Conservation (phyloP, 2,888 invertebrate genomes). For the Bellardia pandia region DNA sequence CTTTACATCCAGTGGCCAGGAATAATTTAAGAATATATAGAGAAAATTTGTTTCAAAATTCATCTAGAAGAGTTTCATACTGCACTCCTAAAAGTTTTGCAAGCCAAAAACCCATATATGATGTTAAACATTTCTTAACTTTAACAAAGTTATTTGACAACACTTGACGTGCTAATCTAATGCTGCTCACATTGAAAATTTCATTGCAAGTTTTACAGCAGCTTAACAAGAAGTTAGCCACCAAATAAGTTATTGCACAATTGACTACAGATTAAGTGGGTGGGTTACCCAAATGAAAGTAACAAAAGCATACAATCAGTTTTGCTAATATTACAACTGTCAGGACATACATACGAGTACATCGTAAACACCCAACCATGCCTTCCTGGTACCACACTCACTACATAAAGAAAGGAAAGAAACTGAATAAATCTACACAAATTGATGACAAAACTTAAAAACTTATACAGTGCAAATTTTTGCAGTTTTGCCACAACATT, state of each 20-base stretch:
- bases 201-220: conserved; percentile 12
- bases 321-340: neutral
- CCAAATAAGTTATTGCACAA: conserved; percentile 16
- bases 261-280: conserved; percentile 22
- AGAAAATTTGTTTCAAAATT: too few relatives aligned
- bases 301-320: neutral
- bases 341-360: neutral
- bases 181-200: neutral
- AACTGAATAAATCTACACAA: conserved; percentile 38
- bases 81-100: too few relatives aligned
- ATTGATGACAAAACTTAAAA: conserved; percentile 40
- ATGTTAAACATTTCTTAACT: too few relatives aligned
- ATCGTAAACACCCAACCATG: conserved; percentile 7
- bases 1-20: too few relatives aligned
- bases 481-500: neutral
- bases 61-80: too few relatives aligned
- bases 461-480: neutral
- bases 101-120: too few relatives aligned
- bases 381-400: neutral
- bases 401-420: neutral
- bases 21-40: too few relatives aligned
- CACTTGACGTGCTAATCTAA: conserved; percentile 14
- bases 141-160: neutral
- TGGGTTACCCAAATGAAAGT: conserved; percentile 3
- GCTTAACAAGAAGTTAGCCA: conserved; percentile 6